These are phyloP conservation scores for Mugil cephalus DNA, from an alignment of 2,113 vertebrate species.

Conservation along the genomic window DNA sequence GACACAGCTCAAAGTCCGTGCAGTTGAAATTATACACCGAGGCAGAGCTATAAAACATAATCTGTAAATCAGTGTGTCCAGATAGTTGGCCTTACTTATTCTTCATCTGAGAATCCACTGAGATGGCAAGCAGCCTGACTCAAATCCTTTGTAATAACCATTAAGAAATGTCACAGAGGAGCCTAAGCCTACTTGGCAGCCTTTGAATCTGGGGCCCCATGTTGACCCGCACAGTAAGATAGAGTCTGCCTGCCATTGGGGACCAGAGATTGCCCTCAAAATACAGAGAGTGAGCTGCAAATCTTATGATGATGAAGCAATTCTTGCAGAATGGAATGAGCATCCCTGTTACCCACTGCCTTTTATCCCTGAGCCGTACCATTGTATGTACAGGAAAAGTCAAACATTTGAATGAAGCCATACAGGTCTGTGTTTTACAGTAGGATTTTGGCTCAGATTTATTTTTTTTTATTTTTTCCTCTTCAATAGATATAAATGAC, in stretches of 20 bases:
- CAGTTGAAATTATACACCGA: conserved; percentile 43
- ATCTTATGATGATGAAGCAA: conserved; percentile 73
- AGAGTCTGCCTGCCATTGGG: conserved; percentile 46
- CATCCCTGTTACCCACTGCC: conserved; percentile 43
- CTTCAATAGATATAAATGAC: not conserved
- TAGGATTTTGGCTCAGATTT: conserved; percentile 3
- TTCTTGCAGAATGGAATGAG: conserved; percentile 62
- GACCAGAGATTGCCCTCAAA: conserved; percentile 49
- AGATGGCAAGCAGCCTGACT: conserved; percentile 45
- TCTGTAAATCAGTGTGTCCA: conserved; percentile 55
- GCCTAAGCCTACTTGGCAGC: conserved; percentile 55
- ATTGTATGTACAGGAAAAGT: conserved; percentile 47
- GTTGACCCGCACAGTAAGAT: conserved; percentile 65
- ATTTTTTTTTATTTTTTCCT: not conserved
- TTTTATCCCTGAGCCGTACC: conserved; percentile 28
- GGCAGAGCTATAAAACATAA: conserved; percentile 39
- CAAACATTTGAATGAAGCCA: conserved; percentile 32
- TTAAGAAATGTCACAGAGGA: conserved; percentile 51
- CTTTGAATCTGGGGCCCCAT: conserved; percentile 49
- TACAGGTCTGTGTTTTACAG: conserved; percentile 12
- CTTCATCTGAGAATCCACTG: conserved; percentile 47
- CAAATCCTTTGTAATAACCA: conserved; percentile 58
- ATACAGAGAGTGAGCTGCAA: conserved; percentile 54
- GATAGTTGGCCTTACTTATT: conserved; percentile 44
- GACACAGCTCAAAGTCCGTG: conserved; percentile 11